Evolutionary conservation across 2,113 vertebrate species (phyloP).

Genomic region (Neotoma lepida): DNA sequence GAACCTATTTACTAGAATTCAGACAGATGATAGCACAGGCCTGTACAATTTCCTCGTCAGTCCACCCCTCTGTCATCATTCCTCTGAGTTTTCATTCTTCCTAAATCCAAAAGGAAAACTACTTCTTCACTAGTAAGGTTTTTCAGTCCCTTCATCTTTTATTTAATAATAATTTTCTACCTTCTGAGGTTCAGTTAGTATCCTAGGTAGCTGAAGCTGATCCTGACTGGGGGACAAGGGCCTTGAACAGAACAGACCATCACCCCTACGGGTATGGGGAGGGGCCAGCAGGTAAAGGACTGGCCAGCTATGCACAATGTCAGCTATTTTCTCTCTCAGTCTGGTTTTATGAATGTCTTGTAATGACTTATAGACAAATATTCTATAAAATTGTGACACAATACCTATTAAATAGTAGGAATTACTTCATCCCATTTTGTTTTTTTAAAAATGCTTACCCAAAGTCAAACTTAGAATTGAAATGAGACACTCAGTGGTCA

Average conservation of each 20-base stretch:
- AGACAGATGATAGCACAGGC: neutral
- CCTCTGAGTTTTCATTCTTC: neutral
- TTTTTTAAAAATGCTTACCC: neutral
- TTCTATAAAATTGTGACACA: neutral
- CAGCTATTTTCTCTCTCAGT: neutral
- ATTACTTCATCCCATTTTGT: neutral
- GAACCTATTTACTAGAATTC: neutral
- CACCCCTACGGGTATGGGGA: accelerated
- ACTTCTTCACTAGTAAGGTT: neutral
- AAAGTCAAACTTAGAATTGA: neutral
- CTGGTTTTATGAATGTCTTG: neutral
- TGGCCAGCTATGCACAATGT: neutral
- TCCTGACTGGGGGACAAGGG: neutral
- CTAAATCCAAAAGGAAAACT: conserved; percentile 16
- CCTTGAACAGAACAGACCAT: neutral
- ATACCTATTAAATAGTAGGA: neutral
- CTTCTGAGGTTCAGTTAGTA: neutral
- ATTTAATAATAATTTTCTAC: neutral
- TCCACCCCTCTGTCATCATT: neutral
- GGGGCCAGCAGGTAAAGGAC: neutral
- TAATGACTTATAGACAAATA: conserved; percentile 16
- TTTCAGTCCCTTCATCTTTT: neutral
- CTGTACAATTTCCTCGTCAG: neutral
- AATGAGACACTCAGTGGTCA: neutral
- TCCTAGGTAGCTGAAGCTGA: neutral